Percentiles rank a stretch among this genome's conserved stretches.
Evolutionary conservation across 2,113 vertebrate genomes (phyloP).

Genomic region (Dicentrarchus labrax): DNA sequence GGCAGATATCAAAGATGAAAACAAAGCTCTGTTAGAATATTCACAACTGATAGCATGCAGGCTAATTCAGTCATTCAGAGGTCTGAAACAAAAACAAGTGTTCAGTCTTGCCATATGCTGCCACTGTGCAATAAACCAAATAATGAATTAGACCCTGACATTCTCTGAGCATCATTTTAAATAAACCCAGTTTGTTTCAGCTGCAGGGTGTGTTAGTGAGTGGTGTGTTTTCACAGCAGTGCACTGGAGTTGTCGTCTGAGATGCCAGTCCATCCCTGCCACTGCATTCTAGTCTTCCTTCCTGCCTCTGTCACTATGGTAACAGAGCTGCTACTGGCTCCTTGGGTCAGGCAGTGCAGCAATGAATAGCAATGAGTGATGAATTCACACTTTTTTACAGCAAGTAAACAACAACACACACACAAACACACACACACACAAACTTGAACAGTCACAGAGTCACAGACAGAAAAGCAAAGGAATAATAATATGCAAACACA

Average conservation of each 20-base stretch:
- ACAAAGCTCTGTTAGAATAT: not conserved
- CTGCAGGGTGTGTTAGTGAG: conserved; percentile 12
- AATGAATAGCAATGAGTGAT: conserved; percentile 72
- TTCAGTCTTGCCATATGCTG: not conserved
- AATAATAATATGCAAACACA: conserved; percentile 33
- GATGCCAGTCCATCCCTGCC: conserved; percentile 59
- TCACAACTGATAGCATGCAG: not conserved
- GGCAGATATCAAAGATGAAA: not conserved
- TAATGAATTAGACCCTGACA: not conserved
- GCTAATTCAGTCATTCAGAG: not conserved
- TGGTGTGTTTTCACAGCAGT: conserved; percentile 36
- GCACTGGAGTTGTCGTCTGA: conserved; percentile 39
- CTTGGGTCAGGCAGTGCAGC: conserved; percentile 70
- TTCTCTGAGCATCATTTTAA: not conserved
- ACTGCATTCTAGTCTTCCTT: conserved; percentile 71
- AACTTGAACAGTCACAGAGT: not conserved
- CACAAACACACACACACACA: not conserved
- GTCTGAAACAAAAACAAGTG: not conserved
- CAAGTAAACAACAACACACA: conserved; percentile 62
- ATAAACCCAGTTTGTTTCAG: conserved; percentile 14
- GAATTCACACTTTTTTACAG: conserved; percentile 57
- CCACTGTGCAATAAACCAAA: not conserved
- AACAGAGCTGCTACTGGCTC: conserved; percentile 76
- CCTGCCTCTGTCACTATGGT: conserved; percentile 78
- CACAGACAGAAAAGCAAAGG: conserved; percentile 5